Base-by-base conservation (phyloP, 1,140 invertebrate species). In the Drosophila rhopaloa region DNA sequence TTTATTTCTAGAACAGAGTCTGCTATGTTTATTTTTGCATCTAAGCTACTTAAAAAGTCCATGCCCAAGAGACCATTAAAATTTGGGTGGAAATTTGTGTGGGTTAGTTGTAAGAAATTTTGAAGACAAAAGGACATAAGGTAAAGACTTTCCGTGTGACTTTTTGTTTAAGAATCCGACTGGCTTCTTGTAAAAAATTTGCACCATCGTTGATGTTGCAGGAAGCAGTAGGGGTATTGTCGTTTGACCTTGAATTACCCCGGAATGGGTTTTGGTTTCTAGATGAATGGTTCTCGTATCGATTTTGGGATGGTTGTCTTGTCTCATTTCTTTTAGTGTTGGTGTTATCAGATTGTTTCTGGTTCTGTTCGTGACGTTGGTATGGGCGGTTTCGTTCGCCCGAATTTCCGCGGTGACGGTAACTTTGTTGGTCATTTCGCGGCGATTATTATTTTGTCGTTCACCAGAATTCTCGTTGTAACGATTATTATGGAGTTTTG, bases 201-300 rank as follows among this genome's bases (percentile, higher is more conserved):
- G 53, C 32, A 13, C 51, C 51, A 54, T 38, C 51, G 32, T 54
- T 54, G 51, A 54, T 54, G 51, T 54, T 54, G 37, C 53, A 55
- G 13, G 37, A 55, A 27, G 35, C 53, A n/a, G 37, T 27, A 40
- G 53, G 16, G 16, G 53, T 41, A 4, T 27, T 55, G 4, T 55
- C 19, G 13, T 55, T 55, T 32, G 37, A 55, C 19, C 16, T 13
- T 11, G 32, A 19, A 32, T 57, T 32, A 32, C 5, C 5, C 5
- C 27, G 54, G 38, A 56, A 56, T 29, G 54, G 54, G 40, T 56
- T 32, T 10, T 56, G 54, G 9, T 2, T 43, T 8, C 24, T 56
- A 29, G 38, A 32, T 0, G 40, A 56, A 6, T 32, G 40, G 29
- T 0, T 7, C 1, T 56, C 54, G 5, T 43, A 40, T 32, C 24